Evolutionary conservation across 2,113 vertebrate species (phyloP).

Genomic region (Aptenodytes forsteri): DNA sequence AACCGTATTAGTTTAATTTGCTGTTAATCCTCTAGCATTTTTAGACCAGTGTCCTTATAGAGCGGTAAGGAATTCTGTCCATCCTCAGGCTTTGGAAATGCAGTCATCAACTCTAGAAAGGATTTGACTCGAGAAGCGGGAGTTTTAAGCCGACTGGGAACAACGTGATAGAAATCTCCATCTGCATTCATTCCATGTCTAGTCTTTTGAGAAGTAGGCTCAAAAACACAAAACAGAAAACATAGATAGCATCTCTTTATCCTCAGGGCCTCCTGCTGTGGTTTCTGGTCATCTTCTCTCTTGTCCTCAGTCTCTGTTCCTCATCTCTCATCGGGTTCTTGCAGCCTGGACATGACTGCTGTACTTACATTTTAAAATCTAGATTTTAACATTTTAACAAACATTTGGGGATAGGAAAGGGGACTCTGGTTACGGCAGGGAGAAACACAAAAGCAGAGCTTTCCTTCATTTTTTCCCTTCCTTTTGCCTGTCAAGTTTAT

Average conservation of each 20-base stretch:
- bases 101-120: not conserved
- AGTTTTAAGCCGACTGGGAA: not conserved
- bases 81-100: not conserved
- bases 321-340: not conserved
- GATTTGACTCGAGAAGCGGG: not conserved
- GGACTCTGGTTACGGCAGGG: not conserved
- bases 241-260: not conserved
- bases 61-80: not conserved
- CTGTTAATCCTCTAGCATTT: not conserved
- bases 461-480: not conserved
- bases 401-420: not conserved
- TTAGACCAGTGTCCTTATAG: not conserved
- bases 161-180: not conserved
- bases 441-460: not conserved
- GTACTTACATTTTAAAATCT: not conserved
- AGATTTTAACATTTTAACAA: not conserved
- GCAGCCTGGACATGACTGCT: not conserved
- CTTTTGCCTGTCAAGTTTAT: not conserved
- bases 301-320: not conserved
- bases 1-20: not conserved
- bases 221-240: not conserved
- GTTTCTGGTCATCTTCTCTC: not conserved
- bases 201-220: not conserved
- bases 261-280: not conserved
- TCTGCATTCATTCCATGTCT: not conserved